Evolutionary conservation across 1,140 invertebrate species (phyloP).

Genomic region (Ceratitis capitata): DNA sequence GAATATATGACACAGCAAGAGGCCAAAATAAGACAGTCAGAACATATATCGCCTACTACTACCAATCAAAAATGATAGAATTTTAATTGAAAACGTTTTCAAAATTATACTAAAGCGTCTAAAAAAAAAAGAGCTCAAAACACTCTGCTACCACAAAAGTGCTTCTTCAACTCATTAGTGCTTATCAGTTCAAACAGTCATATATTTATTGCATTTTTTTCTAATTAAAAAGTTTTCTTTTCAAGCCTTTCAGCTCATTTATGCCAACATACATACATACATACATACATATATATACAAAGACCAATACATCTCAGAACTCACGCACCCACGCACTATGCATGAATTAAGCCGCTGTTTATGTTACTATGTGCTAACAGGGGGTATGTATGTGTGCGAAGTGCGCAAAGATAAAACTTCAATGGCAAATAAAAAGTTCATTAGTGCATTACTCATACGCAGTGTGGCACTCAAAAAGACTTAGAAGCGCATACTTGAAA

Average conservation of each 20-base stretch:
- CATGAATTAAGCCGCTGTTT: too few relatives aligned
- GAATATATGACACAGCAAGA: too few relatives aligned
- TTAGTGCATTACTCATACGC: conserved; percentile 24
- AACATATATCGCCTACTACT: too few relatives aligned
- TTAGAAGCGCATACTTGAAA: background rate
- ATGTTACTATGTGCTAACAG: too few relatives aligned
- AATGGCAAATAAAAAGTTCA: conserved; percentile 2
- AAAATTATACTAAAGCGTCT: too few relatives aligned
- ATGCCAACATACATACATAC: background rate
- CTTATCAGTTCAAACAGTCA: conserved; percentile 5
- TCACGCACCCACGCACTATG: too few relatives aligned
- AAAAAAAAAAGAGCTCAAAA: too few relatives aligned
- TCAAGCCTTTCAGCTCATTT: conserved; percentile 1
- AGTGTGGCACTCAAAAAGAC: conserved; percentile 11
- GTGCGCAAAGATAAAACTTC: background rate
- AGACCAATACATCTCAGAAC: background rate
- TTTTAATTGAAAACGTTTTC: too few relatives aligned
- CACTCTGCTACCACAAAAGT: background rate
- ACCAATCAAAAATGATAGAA: too few relatives aligned
- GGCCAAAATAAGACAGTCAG: too few relatives aligned
- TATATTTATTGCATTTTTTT: conserved; percentile 26
- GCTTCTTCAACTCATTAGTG: background rate
- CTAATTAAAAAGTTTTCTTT: conserved; percentile 13
- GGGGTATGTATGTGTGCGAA: too few relatives aligned
- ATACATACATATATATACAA: background rate